Evolutionary conservation across 2,113 vertebrate genomes (phyloP), one percentile per base, ranked within the genome.

Genomic region (Labeo catla): DNA sequence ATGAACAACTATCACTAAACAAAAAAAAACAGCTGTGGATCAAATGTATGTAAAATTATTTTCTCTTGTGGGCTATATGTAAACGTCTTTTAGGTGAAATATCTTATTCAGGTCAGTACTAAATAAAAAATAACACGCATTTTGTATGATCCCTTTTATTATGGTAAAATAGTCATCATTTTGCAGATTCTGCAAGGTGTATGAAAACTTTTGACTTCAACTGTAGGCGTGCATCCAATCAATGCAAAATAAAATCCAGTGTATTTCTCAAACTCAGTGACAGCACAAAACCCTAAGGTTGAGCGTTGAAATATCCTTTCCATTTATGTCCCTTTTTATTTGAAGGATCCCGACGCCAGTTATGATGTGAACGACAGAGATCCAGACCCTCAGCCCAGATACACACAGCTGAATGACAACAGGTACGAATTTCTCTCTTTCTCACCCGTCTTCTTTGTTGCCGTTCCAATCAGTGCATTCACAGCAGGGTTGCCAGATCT

Each of bases 321-420:
- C n/a, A 21, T 57, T 84, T 73, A 70, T 65, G 39, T 12, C n/a
- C 3, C 86, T 43, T 93, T n/a, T 82, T 59, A 23, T 84, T 39
- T 84, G 19, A 66, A 96, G 98, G 98, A 99, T 84, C 96, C 97
- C 0, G 96, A 95, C 11, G 98, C 98, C 13, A 99, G 98, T 91
- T 99, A 98, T 57, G 98, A 99, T 1, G 97, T 99, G 86, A 99
- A 99, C 1, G 97, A 99, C 90, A 96, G 97, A 91, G 98, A 99
- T 88, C 90, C 96, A 0, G 98, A 99, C 91, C 98, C 98, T 0
- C 98, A 99, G 90, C 98, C 98, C 0, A 96, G 98, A 90, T 99
- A 99, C 93, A 99, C 98, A 0, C 97, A 99, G 92, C 95, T 98
- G 92, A 99, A 99, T 0, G 98, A 99, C 92, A 99, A 99, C 92